Base-by-base conservation (phyloP, 2,888 invertebrate genomes). In the Zhengitettix transpicula region DNA sequence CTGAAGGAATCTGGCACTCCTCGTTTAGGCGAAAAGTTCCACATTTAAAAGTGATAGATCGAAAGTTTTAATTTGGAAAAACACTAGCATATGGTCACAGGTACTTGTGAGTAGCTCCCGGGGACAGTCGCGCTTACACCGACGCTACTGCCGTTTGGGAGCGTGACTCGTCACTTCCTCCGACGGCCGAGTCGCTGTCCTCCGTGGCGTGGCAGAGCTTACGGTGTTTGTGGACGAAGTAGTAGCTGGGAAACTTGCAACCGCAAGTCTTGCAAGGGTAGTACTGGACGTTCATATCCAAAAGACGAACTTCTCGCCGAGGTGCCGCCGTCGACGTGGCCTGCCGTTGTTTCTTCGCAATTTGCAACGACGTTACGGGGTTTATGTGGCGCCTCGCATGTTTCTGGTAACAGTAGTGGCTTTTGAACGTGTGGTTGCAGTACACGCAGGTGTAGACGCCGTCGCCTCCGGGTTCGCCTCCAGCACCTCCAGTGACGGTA, bases 181-280 rank as follows among this genome's bases (percentile, higher is more conserved):
- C 71, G 58, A 60, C 64, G 51, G 60, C 56, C 57, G 69, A 59
- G 59, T 68, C 76, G 67, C 67, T 61, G 44, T 60, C 72, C 65
- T 83, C 82, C 58, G 83, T 83, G 0, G 84, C 83, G 70, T 93
- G 92, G 69, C 91, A 91, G 68, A 86, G 74, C 74, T 91, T 91
- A 58, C 90, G 77, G 71, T 93, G 93, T 70, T 93, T 93, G 71
- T 93, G 92, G 40, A 92, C 92, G 75, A 93, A 93, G 74, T 93
- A 93, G 71, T 93, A 93, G 65, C 90, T 91, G 1, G 93, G 93
- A 71, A 93, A 93, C 72, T 92, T 92, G 67, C 83, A 88, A 17
- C 93, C 92, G 73, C 93, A 93, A 0, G 88, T 90, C 74, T 92
- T 93, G 74, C 93, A 93, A 0, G 93, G 92, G 74, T 92, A 93